phyloP scores from a whole-genome alignment of 1,140 invertebrate species.

The Drosophila littoralis region DNA sequence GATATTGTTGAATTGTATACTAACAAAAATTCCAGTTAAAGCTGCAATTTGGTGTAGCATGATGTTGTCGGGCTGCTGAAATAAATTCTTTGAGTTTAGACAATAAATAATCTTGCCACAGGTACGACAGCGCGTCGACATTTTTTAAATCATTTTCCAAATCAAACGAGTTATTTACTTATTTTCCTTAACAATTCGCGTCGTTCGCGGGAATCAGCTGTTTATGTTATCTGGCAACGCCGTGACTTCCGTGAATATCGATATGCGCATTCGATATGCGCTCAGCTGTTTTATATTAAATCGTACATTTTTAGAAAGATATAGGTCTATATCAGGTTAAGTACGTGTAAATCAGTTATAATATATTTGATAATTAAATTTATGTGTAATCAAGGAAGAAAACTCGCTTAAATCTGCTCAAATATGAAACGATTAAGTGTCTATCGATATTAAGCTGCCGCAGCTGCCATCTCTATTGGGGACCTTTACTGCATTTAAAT shows the following conservation, averaged over 20 bases:
- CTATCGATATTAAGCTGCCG: neutral
- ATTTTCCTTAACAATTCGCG: constrained; percentile 19
- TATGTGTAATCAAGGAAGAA: neutral
- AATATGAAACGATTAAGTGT: neutral
- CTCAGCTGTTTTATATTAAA: neutral
- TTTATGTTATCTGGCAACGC: constrained; percentile 1
- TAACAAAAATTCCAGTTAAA: constrained; percentile 61
- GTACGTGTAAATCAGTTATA: no score
- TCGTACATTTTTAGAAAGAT: neutral
- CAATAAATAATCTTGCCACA: constrained; percentile 61
- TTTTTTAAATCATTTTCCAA: constrained; percentile 39
- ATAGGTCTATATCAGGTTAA: no score
- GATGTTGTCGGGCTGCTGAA: constrained; percentile 49
- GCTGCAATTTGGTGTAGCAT: constrained; percentile 66
- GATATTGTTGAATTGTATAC: neutral
- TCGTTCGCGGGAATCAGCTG: constrained; percentile 32
- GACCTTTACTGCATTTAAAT: constrained; percentile 85
- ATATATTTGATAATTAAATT: neutral
- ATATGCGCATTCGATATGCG: neutral
- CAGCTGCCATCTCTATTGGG: neutral
- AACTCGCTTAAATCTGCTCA: neutral
- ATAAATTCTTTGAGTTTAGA: constrained; percentile 39
- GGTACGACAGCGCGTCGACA: constrained; percentile 55
- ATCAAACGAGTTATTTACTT: constrained; percentile 11
- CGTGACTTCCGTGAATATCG: neutral